Evolutionary conservation across 2,797 vertebrate species (phyloP).

Genomic region (Spinibarbus caldwelli): DNA sequence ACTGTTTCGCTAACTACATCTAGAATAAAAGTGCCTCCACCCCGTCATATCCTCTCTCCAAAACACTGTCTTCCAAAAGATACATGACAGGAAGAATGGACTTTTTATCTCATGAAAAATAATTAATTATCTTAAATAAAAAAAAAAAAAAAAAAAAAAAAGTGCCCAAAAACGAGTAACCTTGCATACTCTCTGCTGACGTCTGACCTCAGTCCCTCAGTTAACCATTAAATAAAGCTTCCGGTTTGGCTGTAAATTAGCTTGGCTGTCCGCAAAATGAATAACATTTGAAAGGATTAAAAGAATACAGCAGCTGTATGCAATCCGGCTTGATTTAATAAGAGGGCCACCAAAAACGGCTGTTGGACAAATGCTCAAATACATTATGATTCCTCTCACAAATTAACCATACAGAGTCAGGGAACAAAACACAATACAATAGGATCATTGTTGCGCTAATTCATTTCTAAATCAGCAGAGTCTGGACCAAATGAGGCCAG

Average conservation of each 20-base stretch:
- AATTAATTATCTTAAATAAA: too few relatives aligned
- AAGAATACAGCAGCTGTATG: neutral
- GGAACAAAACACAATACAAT: neutral
- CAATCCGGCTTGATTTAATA: neutral
- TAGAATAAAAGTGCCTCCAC: neutral
- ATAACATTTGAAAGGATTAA: neutral
- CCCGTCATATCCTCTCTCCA: neutral
- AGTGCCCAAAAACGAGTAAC: neutral
- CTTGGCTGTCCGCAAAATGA: neutral
- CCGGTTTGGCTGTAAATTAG: conserved; percentile 30
- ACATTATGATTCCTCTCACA: conserved; percentile 4
- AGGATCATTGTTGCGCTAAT: neutral
- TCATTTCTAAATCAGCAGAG: neutral
- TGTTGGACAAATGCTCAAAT: neutral
- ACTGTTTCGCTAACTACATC: neutral
- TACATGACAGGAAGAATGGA: neutral
- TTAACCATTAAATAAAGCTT: conserved; percentile 34
- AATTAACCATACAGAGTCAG: neutral
- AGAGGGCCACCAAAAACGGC: neutral
- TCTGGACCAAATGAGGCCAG: conserved; percentile 21
- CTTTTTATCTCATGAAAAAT: neutral
- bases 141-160: neutral
- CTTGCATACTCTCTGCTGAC: neutral
- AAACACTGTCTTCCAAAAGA: neutral
- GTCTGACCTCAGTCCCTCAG: neutral